Percentiles rank a stretch among this genome's conserved stretches.
These are phyloP conservation scores for Prolemur simus DNA, from an alignment of 2,113 vertebrate genomes.

Conservation along the genomic window DNA sequence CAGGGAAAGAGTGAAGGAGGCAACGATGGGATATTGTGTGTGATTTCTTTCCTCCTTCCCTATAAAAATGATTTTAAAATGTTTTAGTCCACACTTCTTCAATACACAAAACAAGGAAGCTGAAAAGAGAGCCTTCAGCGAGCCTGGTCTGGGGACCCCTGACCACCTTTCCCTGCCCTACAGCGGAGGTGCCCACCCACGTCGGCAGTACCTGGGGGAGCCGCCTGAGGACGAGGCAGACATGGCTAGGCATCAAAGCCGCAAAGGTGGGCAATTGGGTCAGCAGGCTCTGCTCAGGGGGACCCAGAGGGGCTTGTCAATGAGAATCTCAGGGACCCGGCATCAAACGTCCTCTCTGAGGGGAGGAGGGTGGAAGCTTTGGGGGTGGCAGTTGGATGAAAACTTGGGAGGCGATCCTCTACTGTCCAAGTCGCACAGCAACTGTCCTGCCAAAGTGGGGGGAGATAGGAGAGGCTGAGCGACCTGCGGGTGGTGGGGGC, in stretches of 20 bases:
- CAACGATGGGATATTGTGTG: neutral
- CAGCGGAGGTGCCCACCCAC: constrained; percentile 49
- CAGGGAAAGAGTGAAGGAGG: no score
- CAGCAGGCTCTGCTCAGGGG: constrained; percentile 75
- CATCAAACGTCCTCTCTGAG: constrained; percentile 78
- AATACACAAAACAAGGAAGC: neutral
- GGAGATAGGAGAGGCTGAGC: constrained; percentile 74
- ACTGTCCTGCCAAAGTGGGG: constrained; percentile 76
- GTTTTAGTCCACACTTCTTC: neutral
- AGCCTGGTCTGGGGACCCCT: constrained; percentile 10
- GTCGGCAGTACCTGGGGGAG: constrained; percentile 75
- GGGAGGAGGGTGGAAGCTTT: constrained; percentile 73
- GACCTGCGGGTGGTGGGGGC: neutral
- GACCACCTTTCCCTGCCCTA: constrained; percentile 61
- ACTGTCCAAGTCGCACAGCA: constrained; percentile 79
- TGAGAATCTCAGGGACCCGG: constrained; percentile 72
- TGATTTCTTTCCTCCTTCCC: neutral
- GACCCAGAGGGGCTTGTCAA: constrained; percentile 71
- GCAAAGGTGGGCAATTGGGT: constrained; percentile 73
- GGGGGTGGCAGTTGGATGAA: constrained; percentile 72
- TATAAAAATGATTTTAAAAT: constrained; percentile 39
- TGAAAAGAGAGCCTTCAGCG: neutral
- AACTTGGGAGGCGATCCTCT: constrained; percentile 77
- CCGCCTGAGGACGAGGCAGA: constrained; percentile 76
- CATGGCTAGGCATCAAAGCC: constrained; percentile 77